Percentiles rank a stretch among this genome's conserved stretches.
Evolutionary conservation across 2,113 vertebrate species (phyloP).

Genomic region (Climacteris rufus): DNA sequence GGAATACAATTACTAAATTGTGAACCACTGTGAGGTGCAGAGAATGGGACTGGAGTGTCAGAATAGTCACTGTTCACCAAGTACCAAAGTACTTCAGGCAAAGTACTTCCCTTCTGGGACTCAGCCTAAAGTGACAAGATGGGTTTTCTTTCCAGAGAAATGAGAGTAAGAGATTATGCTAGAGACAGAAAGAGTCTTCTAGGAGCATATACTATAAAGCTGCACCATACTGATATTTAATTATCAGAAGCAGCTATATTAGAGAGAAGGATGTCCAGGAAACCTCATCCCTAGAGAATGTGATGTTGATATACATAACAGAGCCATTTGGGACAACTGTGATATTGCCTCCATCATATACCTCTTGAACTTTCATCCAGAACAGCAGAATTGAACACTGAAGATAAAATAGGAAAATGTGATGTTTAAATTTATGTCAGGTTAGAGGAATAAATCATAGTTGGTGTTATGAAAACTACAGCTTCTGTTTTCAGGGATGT

Average conservation of each 20-base stretch:
- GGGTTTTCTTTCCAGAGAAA: constrained; percentile 73
- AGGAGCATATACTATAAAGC: constrained; percentile 68
- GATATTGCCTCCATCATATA: constrained; percentile 34
- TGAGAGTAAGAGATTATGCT: constrained; percentile 73
- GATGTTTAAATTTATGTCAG: constrained; percentile 64
- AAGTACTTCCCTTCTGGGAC: constrained; percentile 68
- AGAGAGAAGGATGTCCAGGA: constrained; percentile 43
- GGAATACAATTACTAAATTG: constrained; percentile 62
- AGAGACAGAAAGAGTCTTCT: constrained; percentile 68
- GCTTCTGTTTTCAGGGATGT: constrained; percentile 65
- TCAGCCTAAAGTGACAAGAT: constrained; percentile 66
- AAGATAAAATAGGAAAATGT: constrained; percentile 67
- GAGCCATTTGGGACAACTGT: constrained; percentile 40
- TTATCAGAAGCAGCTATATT: constrained; percentile 73
- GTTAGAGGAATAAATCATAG: constrained; percentile 66
- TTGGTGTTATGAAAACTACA: constrained; percentile 51
- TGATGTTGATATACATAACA: constrained; percentile 33
- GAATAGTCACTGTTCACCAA: constrained; percentile 61
- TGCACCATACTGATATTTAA: constrained; percentile 70
- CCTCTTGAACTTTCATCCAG: constrained; percentile 59
- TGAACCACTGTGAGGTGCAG: constrained; percentile 26
- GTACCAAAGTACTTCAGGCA: neutral
- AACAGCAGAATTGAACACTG: constrained; percentile 45
- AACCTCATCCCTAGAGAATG: constrained; percentile 48
- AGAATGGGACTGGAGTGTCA: constrained; percentile 62